Evolutionary conservation across 2,113 vertebrate genomes (phyloP).

Genomic region (Salvator merianae): DNA sequence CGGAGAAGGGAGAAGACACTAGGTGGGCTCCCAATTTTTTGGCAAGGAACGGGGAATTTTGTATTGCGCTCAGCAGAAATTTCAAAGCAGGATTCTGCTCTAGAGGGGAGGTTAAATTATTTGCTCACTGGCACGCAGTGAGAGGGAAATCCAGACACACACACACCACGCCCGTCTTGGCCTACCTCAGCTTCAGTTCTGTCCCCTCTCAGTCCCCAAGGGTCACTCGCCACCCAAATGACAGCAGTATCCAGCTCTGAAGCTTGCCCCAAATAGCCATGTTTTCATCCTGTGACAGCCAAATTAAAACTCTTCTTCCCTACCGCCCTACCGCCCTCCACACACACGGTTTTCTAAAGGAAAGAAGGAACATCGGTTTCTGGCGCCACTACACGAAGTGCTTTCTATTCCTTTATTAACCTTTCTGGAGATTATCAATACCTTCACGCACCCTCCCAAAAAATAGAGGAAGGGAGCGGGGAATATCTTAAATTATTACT

Average conservation of each 20-base stretch:
- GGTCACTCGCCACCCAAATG: background rate
- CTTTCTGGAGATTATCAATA: background rate
- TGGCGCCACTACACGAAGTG: too few relatives aligned
- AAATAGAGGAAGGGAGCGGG: background rate
- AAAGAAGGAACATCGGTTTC: too few relatives aligned
- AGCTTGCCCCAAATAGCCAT: background rate
- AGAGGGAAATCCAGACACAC: too few relatives aligned
- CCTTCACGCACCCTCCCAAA: background rate
- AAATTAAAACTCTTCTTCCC: background rate
- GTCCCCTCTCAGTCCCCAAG: background rate
- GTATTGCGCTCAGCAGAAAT: background rate
- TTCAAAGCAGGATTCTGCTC: background rate
- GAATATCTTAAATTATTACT: background rate
- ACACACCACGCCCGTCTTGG: background rate
- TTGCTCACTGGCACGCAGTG: background rate
- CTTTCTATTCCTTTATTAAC: too few relatives aligned
- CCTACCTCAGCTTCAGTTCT: background rate
- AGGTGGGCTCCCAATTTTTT: slow-evolving; percentile 3
- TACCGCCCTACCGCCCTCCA: too few relatives aligned
- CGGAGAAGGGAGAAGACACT: background rate
- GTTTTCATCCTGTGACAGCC: background rate
- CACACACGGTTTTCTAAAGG: too few relatives aligned
- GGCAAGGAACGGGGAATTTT: background rate
- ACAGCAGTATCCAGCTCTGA: background rate
- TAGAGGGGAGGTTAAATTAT: background rate